phyloP scores from a whole-genome alignment of 2,797 vertebrate species.

The Cossypha caffra region DNA sequence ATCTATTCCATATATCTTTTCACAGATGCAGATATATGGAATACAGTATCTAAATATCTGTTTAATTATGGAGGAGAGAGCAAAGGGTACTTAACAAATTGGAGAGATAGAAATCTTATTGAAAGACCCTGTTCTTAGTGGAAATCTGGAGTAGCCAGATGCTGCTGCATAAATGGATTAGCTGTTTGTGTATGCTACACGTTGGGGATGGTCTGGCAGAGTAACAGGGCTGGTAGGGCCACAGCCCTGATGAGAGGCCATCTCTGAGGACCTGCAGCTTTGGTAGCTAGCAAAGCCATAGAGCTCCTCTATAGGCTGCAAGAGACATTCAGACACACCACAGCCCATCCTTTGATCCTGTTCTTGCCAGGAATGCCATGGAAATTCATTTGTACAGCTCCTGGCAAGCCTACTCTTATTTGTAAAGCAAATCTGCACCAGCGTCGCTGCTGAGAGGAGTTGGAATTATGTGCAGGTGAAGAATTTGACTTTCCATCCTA shows the following conservation, averaged over 20 bases:
- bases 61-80: background rate
- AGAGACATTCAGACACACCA: background rate
- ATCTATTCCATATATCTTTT: background rate
- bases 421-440: conserved; percentile 33
- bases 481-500: background rate
- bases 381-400: background rate
- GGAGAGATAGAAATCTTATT: background rate
- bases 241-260: background rate
- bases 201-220: background rate
- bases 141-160: conserved; percentile 4
- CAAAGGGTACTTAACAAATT: background rate
- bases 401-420: background rate
- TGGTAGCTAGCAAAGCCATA: background rate
- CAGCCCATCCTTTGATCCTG: background rate
- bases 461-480: background rate
- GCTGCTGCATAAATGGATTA: conserved; percentile 1
- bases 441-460: background rate
- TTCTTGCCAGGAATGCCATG: background rate
- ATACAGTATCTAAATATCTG: background rate
- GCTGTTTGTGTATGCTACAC: background rate
- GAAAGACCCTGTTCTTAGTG: background rate
- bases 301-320: background rate
- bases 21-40: background rate
- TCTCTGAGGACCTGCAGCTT: background rate
- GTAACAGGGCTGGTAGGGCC: background rate